Evolutionary conservation across 2,113 vertebrate genomes (phyloP).

Genomic region (Tauraco erythrolophus): DNA sequence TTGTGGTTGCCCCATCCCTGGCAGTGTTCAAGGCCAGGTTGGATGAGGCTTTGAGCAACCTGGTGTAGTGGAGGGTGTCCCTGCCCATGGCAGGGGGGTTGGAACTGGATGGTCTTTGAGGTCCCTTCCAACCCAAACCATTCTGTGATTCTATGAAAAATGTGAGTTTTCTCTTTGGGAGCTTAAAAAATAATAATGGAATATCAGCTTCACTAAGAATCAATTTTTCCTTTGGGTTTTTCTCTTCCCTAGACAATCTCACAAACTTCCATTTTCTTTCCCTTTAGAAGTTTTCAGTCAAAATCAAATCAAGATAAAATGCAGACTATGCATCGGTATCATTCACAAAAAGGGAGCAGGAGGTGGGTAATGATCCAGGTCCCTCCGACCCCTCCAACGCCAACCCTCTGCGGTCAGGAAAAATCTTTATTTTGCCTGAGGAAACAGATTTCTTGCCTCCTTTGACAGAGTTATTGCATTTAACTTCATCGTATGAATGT

Average conservation of each 20-base stretch:
- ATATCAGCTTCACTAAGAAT: background rate
- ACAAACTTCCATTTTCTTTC: background rate
- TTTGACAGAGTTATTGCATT: background rate
- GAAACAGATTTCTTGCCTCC: background rate
- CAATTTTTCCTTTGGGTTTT: fast-evolving
- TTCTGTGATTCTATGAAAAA: no score
- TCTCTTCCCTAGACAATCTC: background rate
- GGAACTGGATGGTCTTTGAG: no score
- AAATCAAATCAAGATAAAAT: background rate
- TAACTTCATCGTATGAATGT: fast-evolving
- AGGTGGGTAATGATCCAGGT: fast-evolving
- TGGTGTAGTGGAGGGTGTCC: no score
- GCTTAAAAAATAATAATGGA: background rate
- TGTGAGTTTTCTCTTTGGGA: background rate
- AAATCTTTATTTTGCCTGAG: background rate
- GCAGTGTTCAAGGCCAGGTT: no score
- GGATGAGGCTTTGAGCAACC: no score
- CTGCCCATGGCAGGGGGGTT: no score
- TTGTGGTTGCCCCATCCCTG: no score
- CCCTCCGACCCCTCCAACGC: background rate
- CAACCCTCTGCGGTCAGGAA: background rate
- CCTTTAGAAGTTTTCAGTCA: background rate
- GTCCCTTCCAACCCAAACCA: no score
- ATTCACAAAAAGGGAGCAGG: fast-evolving
- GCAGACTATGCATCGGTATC: background rate